Evolutionary conservation across 2,888 invertebrate genomes (phyloP).

Genomic region (Leptopilina myrica): DNA sequence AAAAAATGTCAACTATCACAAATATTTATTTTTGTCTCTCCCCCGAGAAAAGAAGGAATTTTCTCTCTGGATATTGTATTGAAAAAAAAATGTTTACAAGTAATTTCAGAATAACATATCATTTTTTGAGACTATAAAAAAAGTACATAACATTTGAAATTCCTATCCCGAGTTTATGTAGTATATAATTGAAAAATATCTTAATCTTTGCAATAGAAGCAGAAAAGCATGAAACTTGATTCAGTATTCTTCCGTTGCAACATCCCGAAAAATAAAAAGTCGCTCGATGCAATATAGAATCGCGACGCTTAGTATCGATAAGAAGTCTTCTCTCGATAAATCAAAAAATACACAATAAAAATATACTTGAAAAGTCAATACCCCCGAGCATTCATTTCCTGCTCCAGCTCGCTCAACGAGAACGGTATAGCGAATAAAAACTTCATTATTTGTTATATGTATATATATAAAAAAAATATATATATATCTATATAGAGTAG

Average conservation of each 20-base stretch:
- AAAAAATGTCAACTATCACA: too few species aligned
- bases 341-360: not conserved
- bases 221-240: not conserved
- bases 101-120: too few species aligned
- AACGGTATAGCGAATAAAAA: not conserved
- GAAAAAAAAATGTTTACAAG: too few species aligned
- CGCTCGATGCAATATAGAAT: conserved; percentile 7
- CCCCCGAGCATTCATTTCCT: conserved; percentile 14
- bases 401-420: not conserved
- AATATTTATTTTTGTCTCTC: too few species aligned
- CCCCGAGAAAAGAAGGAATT: too few species aligned
- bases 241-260: not conserved
- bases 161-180: not conserved
- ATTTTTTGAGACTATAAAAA: too few species aligned
- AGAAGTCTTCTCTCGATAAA: conserved; percentile 12
- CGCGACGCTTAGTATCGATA: not conserved
- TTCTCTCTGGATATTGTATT: too few species aligned
- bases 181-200: not conserved
- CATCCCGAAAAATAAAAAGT: not conserved
- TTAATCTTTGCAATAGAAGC: not conserved
- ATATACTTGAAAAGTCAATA: conserved; percentile 18
- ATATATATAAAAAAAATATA: too few species aligned
- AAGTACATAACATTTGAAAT: not conserved
- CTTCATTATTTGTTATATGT: conserved; percentile 16
- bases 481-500: too few species aligned